Conservation (phyloP, 2,888 invertebrate genomes). For the Autographa gamma region DNA sequence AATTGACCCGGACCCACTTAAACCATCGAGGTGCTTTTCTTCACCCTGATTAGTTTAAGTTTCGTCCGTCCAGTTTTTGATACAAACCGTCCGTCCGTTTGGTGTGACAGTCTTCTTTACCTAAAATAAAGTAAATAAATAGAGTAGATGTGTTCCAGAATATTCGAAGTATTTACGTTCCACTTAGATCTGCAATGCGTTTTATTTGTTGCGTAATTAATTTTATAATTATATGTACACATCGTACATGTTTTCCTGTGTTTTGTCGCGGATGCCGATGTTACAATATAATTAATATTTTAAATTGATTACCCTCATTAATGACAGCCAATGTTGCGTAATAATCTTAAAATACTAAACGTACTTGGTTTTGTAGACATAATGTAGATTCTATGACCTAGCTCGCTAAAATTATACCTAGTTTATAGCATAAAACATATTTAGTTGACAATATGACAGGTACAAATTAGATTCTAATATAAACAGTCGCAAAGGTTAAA, state of each 20-base stretch:
- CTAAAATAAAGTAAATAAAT: neutral
- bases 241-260: conserved; percentile 1
- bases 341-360: neutral
- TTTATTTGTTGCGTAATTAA: neutral
- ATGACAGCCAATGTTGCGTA: neutral
- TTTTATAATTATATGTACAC: neutral
- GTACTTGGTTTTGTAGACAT: no score
- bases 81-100: no score
- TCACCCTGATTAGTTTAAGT: no score
- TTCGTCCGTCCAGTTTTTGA: neutral
- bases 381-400: no score
- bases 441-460: neutral
- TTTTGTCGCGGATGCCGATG: neutral
- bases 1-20: no score
- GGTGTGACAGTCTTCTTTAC: neutral
- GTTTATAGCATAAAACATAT: no score
- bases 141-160: neutral
- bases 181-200: neutral
- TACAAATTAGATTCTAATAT: neutral
- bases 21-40: no score
- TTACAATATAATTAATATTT: neutral
- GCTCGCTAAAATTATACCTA: no score
- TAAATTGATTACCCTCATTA: neutral
- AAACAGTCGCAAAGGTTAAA: neutral
- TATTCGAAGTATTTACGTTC: neutral